phyloP scores from a whole-genome alignment of 2,113 vertebrate species.

The Epinephelus lanceolatus region DNA sequence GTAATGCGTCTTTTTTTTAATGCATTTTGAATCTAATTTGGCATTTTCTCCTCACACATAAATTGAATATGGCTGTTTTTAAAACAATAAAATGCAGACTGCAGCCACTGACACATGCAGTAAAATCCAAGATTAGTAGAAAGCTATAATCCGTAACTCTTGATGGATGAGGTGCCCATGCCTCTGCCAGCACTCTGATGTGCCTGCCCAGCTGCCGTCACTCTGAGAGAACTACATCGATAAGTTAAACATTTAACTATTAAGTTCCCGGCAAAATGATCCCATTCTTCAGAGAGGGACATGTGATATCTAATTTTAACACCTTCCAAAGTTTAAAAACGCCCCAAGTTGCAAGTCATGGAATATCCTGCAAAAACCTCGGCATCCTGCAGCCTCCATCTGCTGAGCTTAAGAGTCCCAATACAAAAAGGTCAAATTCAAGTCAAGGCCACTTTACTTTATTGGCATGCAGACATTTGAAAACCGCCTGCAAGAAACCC shows the following conservation, averaged over 20 bases:
- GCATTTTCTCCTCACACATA: background rate
- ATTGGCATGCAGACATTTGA: constrained; percentile 64
- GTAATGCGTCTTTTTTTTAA: background rate
- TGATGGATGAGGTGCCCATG: constrained; percentile 63
- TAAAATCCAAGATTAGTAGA: constrained; percentile 37
- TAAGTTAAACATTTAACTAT: constrained; percentile 64
- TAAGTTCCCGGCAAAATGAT: constrained; percentile 26
- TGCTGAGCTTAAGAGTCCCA: constrained; percentile 41
- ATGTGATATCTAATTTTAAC: constrained; percentile 48
- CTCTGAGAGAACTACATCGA: constrained; percentile 62
- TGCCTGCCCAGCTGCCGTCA: constrained; percentile 64
- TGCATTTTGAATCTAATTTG: constrained; percentile 7
- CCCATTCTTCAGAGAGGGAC: background rate
- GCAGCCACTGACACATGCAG: constrained; percentile 42
- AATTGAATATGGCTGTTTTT: background rate
- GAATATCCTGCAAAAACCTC: constrained; percentile 28
- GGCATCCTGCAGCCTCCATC: constrained; percentile 38
- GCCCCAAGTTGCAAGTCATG: constrained; percentile 47
- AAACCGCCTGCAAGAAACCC: constrained; percentile 53
- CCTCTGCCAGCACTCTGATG: constrained; percentile 62
- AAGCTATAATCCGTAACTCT: constrained; percentile 48
- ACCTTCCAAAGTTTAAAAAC: constrained; percentile 23
- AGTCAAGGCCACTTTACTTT: constrained; percentile 73
- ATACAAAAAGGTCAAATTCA: constrained; percentile 72
- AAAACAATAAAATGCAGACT: constrained; percentile 7